These are phyloP conservation scores for Drosophila crucigera DNA, from an alignment of 2,888 invertebrate species.

Conservation along the genomic window DNA sequence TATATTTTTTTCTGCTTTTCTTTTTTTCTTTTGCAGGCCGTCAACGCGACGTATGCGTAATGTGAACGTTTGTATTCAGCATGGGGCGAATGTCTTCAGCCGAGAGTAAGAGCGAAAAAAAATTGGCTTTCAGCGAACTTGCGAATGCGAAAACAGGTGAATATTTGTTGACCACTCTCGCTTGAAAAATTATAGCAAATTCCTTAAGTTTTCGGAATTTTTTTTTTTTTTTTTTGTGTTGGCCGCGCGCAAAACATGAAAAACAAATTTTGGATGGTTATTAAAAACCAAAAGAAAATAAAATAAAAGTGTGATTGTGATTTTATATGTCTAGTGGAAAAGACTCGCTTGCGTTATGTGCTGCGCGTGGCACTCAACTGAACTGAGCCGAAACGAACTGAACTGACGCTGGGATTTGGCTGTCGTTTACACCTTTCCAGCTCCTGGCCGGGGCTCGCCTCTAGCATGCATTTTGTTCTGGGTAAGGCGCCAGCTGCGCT, in stretches of 20 bases:
- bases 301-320: slow-evolving; percentile 43
- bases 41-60: slow-evolving; percentile 76
- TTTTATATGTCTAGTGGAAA: slow-evolving; percentile 52
- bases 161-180: slow-evolving; percentile 57
- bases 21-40: slow-evolving; percentile 37
- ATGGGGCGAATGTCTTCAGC: slow-evolving; percentile 1
- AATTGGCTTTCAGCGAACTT: slow-evolving; percentile 59
- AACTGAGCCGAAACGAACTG: slow-evolving; percentile 31
- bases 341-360: slow-evolving; percentile 37
- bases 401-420: slow-evolving; percentile 48
- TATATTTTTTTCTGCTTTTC: slow-evolving; percentile 17
- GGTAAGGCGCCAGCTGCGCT: slow-evolving; percentile 22
- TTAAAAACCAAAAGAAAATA: slow-evolving; percentile 10
- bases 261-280: slow-evolving; percentile 54
- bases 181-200: slow-evolving; percentile 52
- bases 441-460: slow-evolving; percentile 12
- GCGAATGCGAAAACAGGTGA: slow-evolving; percentile 70
- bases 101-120: slow-evolving; percentile 9
- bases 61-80: slow-evolving; percentile 58
- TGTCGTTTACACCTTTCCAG: slow-evolving; percentile 42
- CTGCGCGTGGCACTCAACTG: slow-evolving; percentile 55
- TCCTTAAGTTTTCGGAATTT: slow-evolving; percentile 24
- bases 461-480: slow-evolving; percentile 27
- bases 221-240: slow-evolving; percentile 8
- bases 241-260: slow-evolving; percentile 56